A percentile compares a stretch with the other conserved stretches of the same genome.
phyloP scores from a whole-genome alignment of 2,888 invertebrate genomes.

The Tetragonula carbonaria region DNA sequence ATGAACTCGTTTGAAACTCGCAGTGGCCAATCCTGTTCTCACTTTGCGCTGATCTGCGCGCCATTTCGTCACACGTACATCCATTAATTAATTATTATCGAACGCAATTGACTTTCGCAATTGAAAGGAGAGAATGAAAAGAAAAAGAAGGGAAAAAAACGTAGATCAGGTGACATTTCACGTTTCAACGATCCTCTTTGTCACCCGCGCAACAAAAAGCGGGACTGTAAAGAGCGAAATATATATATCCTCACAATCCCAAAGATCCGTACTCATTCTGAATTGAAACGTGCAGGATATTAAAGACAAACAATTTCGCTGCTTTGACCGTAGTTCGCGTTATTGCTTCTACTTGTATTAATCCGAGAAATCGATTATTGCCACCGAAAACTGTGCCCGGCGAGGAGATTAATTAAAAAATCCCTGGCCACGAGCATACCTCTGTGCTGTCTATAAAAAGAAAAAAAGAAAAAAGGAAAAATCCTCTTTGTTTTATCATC shows the following conservation, averaged over 20 bases:
- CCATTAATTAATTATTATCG: background rate
- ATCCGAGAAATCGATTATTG: slow-evolving; percentile 5
- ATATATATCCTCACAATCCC: background rate
- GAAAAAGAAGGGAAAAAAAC: no score
- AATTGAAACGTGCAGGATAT: slow-evolving; percentile 15
- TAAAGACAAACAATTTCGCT: slow-evolving; percentile 17
- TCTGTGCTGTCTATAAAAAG: background rate
- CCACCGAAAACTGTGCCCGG: no score
- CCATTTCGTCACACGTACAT: background rate
- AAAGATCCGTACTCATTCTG: background rate
- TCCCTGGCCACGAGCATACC: background rate
- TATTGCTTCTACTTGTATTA: slow-evolving; percentile 1
- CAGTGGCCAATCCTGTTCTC: background rate
- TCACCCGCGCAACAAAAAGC: background rate
- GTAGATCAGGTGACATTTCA: background rate
- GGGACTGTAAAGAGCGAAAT: no score
- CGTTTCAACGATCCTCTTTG: background rate
- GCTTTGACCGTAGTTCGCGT: background rate
- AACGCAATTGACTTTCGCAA: background rate
- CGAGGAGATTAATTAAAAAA: slow-evolving; percentile 17
- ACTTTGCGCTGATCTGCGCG: background rate
- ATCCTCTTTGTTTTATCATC: background rate
- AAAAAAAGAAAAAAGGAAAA: background rate
- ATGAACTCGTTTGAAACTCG: no score
- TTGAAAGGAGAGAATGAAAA: no score